Base-by-base conservation (phyloP, 92 coral and sea anemone genomes). In the Heteractis magnifica region DNA sequence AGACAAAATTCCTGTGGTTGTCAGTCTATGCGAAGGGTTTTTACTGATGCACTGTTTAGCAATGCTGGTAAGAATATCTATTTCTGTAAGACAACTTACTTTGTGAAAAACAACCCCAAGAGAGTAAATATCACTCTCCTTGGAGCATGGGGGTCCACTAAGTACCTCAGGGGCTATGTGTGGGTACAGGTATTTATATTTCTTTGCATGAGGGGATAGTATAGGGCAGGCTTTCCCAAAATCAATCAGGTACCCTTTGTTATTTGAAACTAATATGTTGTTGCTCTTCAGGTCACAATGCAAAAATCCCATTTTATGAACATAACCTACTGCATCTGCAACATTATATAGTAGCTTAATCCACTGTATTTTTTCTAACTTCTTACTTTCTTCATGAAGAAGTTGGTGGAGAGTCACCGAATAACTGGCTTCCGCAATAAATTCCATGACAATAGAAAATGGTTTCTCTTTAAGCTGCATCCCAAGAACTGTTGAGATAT, bases 181-280 rank as follows among this genome's bases (percentile, higher is more conserved):
- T 12, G 79, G 82, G 51, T 84, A 88, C 13, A 50, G 23, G 26
- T 58, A 77, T 18, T 62, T 75, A 51, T 88, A 84, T 75, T 88
- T 88, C 52, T 84, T 88, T 0, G 83, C 77, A 44, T 81, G 82
- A 44, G 82, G 78, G 6, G 56, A 26, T 44, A 62, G 64, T 7
- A 88, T 79, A 18, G 80, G 79, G 53, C 88, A 56, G 18, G 88
- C 88, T 56, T 88, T 88, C 4, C 91, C 91, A 72, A 88, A 88
- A 75, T 88, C 88, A 70, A 84, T 88, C 49, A 88, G 75, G 64
- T 84, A 88, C 4, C 88, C 91, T 82, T 84, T 64, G 16, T 79
- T 59, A 19, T 79, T 79, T 6, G 13, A 60, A 9, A 60, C 74
- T 11, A 79, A 53, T 10, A 79, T 79, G 79, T 88, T 88, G 65